phyloP scores from a whole-genome alignment of 92 coral and sea anemone genomes.

The Virgularia gustaviana region DNA sequence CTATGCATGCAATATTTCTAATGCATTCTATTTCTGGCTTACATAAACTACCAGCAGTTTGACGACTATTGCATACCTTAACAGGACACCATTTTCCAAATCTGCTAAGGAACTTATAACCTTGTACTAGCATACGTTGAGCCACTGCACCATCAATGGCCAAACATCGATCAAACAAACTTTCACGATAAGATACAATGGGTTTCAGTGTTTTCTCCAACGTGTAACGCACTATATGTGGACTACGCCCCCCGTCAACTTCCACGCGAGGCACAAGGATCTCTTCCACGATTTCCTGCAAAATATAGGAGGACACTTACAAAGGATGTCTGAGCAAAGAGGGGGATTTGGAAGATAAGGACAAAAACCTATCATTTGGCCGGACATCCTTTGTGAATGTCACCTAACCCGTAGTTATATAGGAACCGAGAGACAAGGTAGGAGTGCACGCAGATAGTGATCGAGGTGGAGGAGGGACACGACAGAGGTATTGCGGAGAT shows the following conservation, averaged over 20 bases:
- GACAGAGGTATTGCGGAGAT: no score
- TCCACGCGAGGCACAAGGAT: conserved; percentile 80
- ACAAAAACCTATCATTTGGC: no score
- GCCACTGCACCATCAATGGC: conserved; percentile 70
- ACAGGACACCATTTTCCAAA: conserved; percentile 99
- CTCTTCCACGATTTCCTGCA: conserved; percentile 89
- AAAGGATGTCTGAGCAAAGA: no score
- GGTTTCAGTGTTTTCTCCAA: conserved; percentile 80
- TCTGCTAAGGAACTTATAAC: conserved; percentile 91
- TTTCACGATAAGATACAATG: conserved; percentile 78
- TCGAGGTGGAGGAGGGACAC: no score
- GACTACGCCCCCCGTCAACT: conserved; percentile 90
- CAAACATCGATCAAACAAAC: conserved; percentile 90
- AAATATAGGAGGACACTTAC: neutral
- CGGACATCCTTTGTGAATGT: no score
- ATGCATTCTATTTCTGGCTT: no score
- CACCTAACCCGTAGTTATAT: neutral
- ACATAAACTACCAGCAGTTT: no score
- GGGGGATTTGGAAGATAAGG: no score
- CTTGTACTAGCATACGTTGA: conserved; percentile 73
- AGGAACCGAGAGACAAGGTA: no score
- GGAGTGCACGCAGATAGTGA: no score
- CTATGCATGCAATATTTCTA: no score
- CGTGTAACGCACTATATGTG: conserved; percentile 85
- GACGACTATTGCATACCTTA: no score